These are phyloP conservation scores for Acrobasis suavella DNA, from an alignment of 2,888 invertebrate species.

Conservation along the genomic window DNA sequence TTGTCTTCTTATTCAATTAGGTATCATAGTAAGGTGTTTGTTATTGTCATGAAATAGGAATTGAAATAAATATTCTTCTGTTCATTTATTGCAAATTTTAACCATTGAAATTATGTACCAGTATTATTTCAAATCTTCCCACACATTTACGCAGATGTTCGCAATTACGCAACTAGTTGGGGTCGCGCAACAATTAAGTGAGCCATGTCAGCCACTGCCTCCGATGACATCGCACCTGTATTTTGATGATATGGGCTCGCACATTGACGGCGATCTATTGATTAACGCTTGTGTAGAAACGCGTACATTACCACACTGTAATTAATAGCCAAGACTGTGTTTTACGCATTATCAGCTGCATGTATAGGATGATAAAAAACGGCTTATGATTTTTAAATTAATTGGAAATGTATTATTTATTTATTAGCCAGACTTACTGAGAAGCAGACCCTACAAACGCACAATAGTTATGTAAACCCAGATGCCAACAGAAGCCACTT, in stretches of 20 bases:
- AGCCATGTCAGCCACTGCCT: constrained; percentile 30
- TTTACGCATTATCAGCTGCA: constrained; percentile 3
- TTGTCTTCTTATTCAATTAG: no score
- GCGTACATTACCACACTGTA: constrained; percentile 22
- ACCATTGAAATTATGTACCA: no score
- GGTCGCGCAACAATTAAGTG: constrained; percentile 23
- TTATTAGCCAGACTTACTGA: no score
- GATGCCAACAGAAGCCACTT: no score
- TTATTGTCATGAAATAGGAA: no score
- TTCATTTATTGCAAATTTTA: no score
- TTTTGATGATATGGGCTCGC: constrained; percentile 32
- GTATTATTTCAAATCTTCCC: neutral
- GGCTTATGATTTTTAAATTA: no score
- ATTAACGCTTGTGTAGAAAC: constrained; percentile 26
- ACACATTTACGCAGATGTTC: neutral
- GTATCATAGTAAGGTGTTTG: no score
- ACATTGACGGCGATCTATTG: constrained; percentile 28
- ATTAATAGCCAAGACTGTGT: constrained; percentile 11
- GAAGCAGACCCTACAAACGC: no score
- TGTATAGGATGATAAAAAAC: neutral
- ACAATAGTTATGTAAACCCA: no score
- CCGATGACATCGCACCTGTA: constrained; percentile 33
- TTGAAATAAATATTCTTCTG: no score
- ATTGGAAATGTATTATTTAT: no score
- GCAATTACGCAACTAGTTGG: constrained; percentile 1